Conservation (phyloP, 2,888 invertebrate genomes). For the Acleris emargana region DNA sequence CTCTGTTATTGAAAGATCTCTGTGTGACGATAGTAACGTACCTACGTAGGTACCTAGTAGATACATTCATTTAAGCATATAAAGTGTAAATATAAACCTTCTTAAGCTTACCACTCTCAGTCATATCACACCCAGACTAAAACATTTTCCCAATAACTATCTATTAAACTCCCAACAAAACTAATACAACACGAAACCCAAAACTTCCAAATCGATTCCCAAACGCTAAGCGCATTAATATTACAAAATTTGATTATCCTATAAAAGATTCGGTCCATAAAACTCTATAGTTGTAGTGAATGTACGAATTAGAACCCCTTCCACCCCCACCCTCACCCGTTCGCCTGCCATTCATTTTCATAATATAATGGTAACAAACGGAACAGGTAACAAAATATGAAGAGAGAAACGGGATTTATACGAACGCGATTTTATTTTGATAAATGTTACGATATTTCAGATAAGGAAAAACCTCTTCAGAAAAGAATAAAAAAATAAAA, state of each 20-base stretch:
- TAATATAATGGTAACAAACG: conserved; percentile 84
- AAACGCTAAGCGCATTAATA: conserved; percentile 76
- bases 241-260: conserved; percentile 83
- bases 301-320: conserved; percentile 83
- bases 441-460: conserved; percentile 57
- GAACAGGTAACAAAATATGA: conserved; percentile 82
- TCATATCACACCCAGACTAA: not conserved
- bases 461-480: conserved; percentile 30
- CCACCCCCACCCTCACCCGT: conserved; percentile 51
- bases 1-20: no score
- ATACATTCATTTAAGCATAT: no score
- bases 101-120: no score
- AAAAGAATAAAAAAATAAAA: conserved; percentile 1
- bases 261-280: conserved; percentile 82
- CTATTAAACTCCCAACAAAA: conserved; percentile 29
- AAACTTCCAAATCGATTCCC: conserved; percentile 64
- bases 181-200: conserved; percentile 38
- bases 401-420: conserved; percentile 78
- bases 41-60: no score
- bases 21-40: no score
- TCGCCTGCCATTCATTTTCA: conserved; percentile 82
- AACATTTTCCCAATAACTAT: conserved; percentile 6
- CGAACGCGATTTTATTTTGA: conserved; percentile 66
- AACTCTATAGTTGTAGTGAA: conserved; percentile 78
- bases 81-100: no score